Conservation (phyloP, 2,888 invertebrate genomes). For the Polydesmus complanatus region DNA sequence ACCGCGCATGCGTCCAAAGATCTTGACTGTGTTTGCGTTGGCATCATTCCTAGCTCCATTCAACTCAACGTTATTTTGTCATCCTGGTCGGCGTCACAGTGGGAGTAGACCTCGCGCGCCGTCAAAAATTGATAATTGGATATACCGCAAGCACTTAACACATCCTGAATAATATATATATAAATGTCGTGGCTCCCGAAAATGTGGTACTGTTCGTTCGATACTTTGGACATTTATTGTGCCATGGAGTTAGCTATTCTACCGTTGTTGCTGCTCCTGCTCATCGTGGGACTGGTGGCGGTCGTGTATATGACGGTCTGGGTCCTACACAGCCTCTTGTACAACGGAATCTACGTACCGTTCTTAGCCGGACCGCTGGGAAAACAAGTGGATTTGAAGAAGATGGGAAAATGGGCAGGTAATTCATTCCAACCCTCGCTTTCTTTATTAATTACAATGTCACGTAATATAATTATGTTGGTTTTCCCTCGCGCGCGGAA, state of each 20-base stretch:
- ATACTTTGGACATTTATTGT: background rate
- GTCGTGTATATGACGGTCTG: background rate
- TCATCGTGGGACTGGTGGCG: background rate
- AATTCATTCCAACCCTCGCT: too few species aligned
- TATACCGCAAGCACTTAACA: too few species aligned
- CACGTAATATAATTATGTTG: too few species aligned
- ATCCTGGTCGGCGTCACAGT: too few species aligned
- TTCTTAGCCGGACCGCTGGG: conserved; percentile 19
- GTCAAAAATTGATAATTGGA: too few species aligned
- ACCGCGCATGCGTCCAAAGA: too few species aligned
- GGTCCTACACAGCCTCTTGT: conserved; percentile 9
- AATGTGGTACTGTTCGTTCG: background rate
- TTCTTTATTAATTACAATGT: too few species aligned
- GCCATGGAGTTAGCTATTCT: background rate
- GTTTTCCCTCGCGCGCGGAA: too few species aligned
- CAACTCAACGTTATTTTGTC: too few species aligned
- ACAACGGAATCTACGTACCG: conserved; percentile 10
- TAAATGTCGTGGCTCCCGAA: background rate
- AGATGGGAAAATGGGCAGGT: conserved; percentile 23
- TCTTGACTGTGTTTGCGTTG: too few species aligned
- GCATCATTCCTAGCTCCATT: too few species aligned
- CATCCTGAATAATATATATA: background rate
- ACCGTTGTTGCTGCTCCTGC: background rate
- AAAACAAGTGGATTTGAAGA: conserved; percentile 19
- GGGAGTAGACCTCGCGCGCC: too few species aligned